Percentiles rank a stretch among this genome's conserved stretches.
phyloP scores from a whole-genome alignment of 2,113 vertebrate genomes.

The Proteles cristata region DNA sequence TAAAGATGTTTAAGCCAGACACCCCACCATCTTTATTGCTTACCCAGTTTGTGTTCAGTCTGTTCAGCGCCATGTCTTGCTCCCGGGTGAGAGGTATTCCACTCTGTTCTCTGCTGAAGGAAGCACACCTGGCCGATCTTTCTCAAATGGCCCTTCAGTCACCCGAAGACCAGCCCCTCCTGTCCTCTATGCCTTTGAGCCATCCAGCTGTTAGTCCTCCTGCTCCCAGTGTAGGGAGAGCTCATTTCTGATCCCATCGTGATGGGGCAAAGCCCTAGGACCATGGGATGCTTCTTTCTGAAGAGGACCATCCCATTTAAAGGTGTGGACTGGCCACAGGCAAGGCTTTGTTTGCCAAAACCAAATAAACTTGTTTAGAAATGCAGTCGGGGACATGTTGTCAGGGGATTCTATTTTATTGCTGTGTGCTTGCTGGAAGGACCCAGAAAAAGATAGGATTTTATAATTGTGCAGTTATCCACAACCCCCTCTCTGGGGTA shows the following conservation, averaged over 20 bases:
- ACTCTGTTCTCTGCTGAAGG: neutral
- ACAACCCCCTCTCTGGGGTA: neutral
- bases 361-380: neutral
- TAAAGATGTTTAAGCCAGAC: neutral
- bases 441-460: neutral
- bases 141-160: neutral
- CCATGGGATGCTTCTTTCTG: neutral
- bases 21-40: fast-evolving
- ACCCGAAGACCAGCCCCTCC: neutral
- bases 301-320: neutral
- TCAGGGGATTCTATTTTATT: neutral
- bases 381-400: fast-evolving
- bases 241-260: neutral
- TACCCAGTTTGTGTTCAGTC: neutral
- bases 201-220: neutral
- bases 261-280: neutral
- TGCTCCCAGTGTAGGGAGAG: neutral
- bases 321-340: neutral
- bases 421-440: neutral
- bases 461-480: neutral
- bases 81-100: neutral
- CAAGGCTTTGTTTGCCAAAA: neutral
- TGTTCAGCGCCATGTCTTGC: neutral
- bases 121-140: neutral
- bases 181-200: neutral